These are phyloP conservation scores for Sciaenops ocellatus DNA, from an alignment of 2,797 vertebrate species.

Conservation along the genomic window DNA sequence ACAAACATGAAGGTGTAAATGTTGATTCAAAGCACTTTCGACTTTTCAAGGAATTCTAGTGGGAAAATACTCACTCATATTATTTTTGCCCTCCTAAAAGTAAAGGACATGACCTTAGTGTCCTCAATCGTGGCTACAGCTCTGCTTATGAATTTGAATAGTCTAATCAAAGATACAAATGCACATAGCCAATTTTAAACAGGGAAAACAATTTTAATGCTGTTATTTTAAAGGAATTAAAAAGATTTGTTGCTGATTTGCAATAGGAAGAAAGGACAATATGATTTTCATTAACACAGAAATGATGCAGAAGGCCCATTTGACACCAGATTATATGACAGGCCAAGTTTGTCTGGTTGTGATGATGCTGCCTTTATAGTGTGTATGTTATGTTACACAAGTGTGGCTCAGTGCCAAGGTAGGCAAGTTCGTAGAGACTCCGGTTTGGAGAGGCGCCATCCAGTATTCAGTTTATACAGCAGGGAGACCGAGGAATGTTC, in stretches of 20 bases:
- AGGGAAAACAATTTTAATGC: background rate
- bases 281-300: slow-evolving; percentile 16
- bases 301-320: slow-evolving; percentile 6
- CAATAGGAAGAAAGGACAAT: background rate
- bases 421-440: slow-evolving; percentile 67
- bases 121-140: background rate
- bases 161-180: background rate
- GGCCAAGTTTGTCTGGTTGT: slow-evolving; percentile 37
- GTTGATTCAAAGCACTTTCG: background rate
- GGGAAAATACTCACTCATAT: background rate
- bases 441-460: slow-evolving; percentile 66
- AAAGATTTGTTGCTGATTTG: background rate
- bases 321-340: slow-evolving; percentile 21
- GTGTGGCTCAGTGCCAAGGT: slow-evolving; percentile 56
- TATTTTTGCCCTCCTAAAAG: background rate
- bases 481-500: slow-evolving; percentile 76
- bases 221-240: background rate
- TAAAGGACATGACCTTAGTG: background rate
- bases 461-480: slow-evolving; percentile 72
- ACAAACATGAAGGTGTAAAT: background rate
- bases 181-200: background rate
- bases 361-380: slow-evolving; percentile 48
- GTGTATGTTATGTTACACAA: slow-evolving; percentile 60
- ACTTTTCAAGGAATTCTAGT: background rate
- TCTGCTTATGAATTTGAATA: background rate